These are phyloP conservation scores for Antheraea mylitta DNA, from an alignment of 1,140 invertebrate species.

Conservation along the genomic window DNA sequence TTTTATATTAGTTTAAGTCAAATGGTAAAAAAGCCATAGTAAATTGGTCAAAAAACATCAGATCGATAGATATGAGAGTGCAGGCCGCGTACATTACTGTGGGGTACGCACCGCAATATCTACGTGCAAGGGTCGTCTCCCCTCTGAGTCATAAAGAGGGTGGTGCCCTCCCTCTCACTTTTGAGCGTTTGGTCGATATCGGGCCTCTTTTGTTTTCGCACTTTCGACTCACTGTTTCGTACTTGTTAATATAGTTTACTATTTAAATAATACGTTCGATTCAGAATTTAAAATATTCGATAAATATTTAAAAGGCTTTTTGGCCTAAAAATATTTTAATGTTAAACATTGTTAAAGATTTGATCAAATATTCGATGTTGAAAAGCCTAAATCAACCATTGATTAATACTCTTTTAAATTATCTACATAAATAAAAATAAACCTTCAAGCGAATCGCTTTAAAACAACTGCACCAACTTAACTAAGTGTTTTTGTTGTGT, in stretches of 20 bases:
- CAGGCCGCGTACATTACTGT: constrained; percentile 45
- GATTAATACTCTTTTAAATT: too few species aligned
- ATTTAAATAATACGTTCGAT: constrained; percentile 10
- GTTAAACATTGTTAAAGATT: too few species aligned
- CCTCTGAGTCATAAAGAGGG: constrained; percentile 75
- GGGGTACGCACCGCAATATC: constrained; percentile 53
- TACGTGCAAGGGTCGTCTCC: constrained; percentile 65
- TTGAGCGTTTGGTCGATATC: constrained; percentile 73
- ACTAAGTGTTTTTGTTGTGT: too few species aligned
- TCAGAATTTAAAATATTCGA: too few species aligned
- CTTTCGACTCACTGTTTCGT: constrained; percentile 45
- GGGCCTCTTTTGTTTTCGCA: constrained; percentile 71
- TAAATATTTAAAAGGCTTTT: too few species aligned
- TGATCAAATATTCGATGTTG: too few species aligned
- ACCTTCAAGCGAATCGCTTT: too few species aligned
- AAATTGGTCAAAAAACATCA: constrained; percentile 41
- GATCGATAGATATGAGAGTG: constrained; percentile 61
- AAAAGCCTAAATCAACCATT: too few species aligned
- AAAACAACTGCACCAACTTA: too few species aligned
- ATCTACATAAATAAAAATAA: too few species aligned
- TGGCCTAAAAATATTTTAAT: too few species aligned
- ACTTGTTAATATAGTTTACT: constrained; percentile 30
- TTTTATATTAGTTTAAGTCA: not conserved
- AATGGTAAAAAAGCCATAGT: constrained; percentile 19
- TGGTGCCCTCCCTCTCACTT: constrained; percentile 61